Conservation (phyloP, 2,797 vertebrate species). For the Megalops cyprinoides region DNA sequence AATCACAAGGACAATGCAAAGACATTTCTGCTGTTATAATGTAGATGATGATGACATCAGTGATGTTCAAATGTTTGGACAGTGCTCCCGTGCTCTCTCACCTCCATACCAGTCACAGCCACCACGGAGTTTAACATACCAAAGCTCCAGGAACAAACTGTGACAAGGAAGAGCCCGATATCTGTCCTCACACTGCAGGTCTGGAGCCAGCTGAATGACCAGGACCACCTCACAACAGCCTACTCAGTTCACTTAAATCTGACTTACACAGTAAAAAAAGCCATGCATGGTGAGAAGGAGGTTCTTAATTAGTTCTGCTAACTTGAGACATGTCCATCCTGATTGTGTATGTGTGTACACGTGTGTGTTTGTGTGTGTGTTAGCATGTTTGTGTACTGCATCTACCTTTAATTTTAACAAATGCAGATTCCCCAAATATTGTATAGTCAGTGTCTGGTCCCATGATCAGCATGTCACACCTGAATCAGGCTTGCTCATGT, state of each 20-base stretch:
- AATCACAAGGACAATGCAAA: background rate
- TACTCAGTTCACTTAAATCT: conserved; percentile 17
- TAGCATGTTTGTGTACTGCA: background rate
- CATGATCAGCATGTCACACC: conserved; percentile 68
- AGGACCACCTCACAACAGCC: conserved; percentile 51
- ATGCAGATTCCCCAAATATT: background rate
- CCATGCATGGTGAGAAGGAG: background rate
- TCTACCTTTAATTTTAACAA: background rate
- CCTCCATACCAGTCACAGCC: conserved; percentile 49
- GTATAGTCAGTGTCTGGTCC: background rate
- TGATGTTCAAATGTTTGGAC: background rate
- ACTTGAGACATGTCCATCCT: too few species aligned
- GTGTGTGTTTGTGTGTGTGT: background rate
- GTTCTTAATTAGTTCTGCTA: background rate
- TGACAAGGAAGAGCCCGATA: conserved; percentile 60
- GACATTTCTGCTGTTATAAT: background rate
- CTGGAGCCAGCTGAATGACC: background rate
- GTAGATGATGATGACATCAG: background rate
- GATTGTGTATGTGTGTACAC: background rate
- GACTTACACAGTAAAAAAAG: background rate
- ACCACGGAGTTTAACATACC: conserved; percentile 64
- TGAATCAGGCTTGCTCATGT: conserved; percentile 66
- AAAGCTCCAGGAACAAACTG: conserved; percentile 63
- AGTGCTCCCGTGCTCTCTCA: background rate
- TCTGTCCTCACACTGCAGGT: conserved; percentile 52